Conservation (phyloP, 2,113 vertebrate species). For the Polypterus bichir region DNA sequence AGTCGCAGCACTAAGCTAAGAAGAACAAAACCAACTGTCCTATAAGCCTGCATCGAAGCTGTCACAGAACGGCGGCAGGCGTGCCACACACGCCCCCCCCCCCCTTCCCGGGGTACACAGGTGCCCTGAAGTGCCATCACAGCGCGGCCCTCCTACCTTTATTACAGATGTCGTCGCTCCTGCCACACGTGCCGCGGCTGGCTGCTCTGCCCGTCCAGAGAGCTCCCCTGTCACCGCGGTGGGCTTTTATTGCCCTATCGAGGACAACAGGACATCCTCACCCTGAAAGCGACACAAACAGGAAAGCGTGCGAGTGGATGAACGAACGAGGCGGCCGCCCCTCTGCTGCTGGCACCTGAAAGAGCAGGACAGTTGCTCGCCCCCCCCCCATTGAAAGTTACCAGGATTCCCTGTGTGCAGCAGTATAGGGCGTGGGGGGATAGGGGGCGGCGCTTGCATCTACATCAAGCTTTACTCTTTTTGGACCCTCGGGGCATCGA, state of each 20-base stretch:
- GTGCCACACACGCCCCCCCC: too few species aligned
- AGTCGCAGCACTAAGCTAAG: too few species aligned
- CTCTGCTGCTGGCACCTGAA: slow-evolving; percentile 18
- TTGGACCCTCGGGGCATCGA: too few species aligned
- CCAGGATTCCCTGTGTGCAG: slow-evolving; percentile 28
- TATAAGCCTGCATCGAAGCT: too few species aligned
- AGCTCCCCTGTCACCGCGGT: slow-evolving; percentile 3
- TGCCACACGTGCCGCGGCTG: slow-evolving; percentile 2
- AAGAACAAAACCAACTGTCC: too few species aligned
- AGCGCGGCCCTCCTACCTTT: too few species aligned
- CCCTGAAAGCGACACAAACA: slow-evolving; percentile 3
- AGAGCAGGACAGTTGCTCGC: slow-evolving; percentile 3
- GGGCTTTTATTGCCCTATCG: slow-evolving; percentile 8
- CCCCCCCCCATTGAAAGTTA: not conserved
- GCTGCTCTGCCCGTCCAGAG: slow-evolving; percentile 6
- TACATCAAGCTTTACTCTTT: not conserved
- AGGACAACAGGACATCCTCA: slow-evolving; percentile 16
- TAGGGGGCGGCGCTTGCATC: slow-evolving; percentile 7
- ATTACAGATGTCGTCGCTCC: too few species aligned
- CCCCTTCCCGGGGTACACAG: too few species aligned
- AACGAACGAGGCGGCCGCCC: too few species aligned
- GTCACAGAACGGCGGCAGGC: too few species aligned
- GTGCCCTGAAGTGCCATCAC: too few species aligned
- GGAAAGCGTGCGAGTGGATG: too few species aligned
- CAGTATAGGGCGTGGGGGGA: not conserved